A percentile compares a stretch with the other conserved stretches of the same genome.
These are phyloP conservation scores for Plestiodon gilberti DNA, from an alignment of 2,113 vertebrate genomes.

Conservation along the genomic window DNA sequence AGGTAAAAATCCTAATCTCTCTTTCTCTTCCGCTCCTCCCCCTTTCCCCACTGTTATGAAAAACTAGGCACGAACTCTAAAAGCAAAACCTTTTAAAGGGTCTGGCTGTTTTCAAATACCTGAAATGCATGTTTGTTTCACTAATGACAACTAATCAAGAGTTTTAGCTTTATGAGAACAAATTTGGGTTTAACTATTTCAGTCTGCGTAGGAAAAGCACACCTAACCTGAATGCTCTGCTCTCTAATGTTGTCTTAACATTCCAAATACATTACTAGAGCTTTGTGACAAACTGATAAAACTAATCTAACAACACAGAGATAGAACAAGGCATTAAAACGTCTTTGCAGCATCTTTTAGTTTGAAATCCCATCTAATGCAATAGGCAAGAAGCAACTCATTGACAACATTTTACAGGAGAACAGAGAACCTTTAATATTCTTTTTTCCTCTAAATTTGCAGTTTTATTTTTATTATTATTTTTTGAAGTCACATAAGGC, in stretches of 20 bases:
- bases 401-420: not conserved
- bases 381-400: not conserved
- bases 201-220: not conserved
- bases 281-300: not conserved
- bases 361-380: not conserved
- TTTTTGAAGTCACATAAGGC: not conserved
- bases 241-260: conserved; percentile 12
- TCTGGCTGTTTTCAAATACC: not conserved
- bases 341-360: not conserved
- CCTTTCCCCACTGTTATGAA: not conserved
- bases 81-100: not conserved
- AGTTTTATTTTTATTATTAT: not conserved
- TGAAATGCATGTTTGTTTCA: conserved; percentile 4
- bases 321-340: not conserved
- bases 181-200: conserved; percentile 5
- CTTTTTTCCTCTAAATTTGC: not conserved
- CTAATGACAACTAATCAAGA: not conserved
- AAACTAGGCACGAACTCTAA: not conserved
- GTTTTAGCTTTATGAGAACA: not conserved
- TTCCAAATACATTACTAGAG: not conserved
- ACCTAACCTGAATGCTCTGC: not conserved
- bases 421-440: not conserved
- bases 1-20: conserved; percentile 54
- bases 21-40: not conserved
- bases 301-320: not conserved